Percentiles rank a stretch among this genome's conserved stretches.
These are phyloP conservation scores for Actinemys pallida DNA, from an alignment of 2,113 vertebrate genomes.

Conservation along the genomic window DNA sequence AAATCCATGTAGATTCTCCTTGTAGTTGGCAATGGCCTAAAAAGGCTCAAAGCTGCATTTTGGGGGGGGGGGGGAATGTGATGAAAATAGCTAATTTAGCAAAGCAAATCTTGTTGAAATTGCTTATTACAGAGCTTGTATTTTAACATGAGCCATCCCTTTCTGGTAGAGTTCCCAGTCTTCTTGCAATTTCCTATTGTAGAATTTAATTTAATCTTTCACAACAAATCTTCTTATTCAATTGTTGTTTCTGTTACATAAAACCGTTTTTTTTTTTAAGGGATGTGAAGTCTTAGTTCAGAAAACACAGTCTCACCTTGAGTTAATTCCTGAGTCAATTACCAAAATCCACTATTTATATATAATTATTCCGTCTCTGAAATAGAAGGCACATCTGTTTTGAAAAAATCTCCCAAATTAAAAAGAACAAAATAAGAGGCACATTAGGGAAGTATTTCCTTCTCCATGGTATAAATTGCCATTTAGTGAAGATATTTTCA, in stretches of 20 bases:
- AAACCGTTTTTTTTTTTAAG: neutral
- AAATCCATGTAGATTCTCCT: neutral
- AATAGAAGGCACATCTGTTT: neutral
- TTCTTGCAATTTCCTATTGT: neutral
- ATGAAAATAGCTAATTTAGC: neutral
- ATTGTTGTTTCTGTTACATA: neutral
- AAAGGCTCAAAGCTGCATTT: neutral
- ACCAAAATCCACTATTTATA: neutral
- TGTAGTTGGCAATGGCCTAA: neutral
- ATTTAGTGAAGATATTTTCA: neutral
- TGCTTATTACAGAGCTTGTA: neutral
- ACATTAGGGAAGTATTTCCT: neutral
- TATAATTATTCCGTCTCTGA: neutral
- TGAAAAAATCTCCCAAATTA: neutral
- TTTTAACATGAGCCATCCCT: neutral
- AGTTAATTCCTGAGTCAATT: neutral
- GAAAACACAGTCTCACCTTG: neutral
- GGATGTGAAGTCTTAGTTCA: neutral
- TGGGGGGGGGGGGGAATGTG: neutral
- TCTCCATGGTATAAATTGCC: neutral
- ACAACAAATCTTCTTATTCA: neutral
- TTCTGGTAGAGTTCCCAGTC: neutral
- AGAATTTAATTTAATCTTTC: neutral
- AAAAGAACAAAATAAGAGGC: neutral
- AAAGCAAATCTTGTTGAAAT: neutral